Evolutionary conservation across 2,797 vertebrate genomes (phyloP).

Genomic region (Darevskia nairensis): DNA sequence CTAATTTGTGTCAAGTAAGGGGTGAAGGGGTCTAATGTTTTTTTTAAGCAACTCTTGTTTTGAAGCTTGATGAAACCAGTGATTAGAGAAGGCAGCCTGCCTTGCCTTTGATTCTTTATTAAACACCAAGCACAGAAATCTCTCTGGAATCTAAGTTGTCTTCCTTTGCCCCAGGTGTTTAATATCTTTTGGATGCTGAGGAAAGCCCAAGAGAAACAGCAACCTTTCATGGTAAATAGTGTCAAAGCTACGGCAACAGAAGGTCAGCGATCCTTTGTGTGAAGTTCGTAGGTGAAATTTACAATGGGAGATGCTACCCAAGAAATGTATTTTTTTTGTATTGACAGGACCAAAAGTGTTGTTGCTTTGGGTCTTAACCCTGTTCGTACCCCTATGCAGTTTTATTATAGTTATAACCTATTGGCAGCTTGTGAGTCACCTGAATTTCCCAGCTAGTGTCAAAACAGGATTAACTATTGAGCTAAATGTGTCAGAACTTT

Average conservation of each 20-base stretch:
- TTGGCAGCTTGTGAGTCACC: neutral
- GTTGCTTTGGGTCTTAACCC: neutral
- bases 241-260: conserved; percentile 26
- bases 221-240: conserved; percentile 17
- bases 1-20: neutral
- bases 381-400: neutral
- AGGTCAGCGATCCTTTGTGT: neutral
- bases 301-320: neutral
- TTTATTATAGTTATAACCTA: neutral
- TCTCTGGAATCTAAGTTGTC: neutral
- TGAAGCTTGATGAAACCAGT: neutral
- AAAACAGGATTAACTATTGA: neutral
- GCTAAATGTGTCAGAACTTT: neutral
- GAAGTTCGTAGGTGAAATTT: conserved; percentile 17
- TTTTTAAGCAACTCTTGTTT: neutral
- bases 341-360: neutral
- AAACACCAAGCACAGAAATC: neutral
- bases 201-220: neutral
- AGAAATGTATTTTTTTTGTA: neutral
- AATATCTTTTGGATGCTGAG: neutral
- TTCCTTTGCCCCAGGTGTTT: neutral
- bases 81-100: neutral
- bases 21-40: neutral
- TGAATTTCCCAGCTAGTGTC: neutral
- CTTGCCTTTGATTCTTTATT: neutral